Base-by-base conservation (phyloP, 2,888 invertebrate species). In the Andrena camellia region DNA sequence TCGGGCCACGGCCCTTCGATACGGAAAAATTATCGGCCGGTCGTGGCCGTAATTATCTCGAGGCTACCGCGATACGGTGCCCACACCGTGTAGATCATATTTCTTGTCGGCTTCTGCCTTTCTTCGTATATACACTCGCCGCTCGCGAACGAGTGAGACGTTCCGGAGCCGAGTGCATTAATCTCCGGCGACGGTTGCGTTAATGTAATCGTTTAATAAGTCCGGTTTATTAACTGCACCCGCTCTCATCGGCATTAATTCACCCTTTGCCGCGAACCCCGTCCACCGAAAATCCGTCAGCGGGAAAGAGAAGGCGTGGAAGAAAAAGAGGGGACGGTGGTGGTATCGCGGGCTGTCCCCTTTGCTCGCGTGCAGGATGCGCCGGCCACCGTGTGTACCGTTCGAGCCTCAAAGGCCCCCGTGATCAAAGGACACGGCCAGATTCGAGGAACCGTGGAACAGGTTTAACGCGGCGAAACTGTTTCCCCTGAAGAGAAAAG, bases 141-240 rank as follows among this genome's bases (percentile, higher is more conserved):
- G 77, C 74, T 60, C 77, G 81, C 85, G 85, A 73, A 77, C 73
- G 80, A 89, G 87, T 88, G 88, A 90, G 90, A 90, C 86, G 90
- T 90, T 81, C 85, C 83, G 77, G 54, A 70, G 67, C 85, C 84
- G 75, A 89, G 89, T 89, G 86, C 88, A 90, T 92, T 92, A 92
- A 92, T 92, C 92, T 90, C 87, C 83, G 81, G 81, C 86, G 90
- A 90, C 90, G 90, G 89, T 86, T 86, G 86, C 86, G 88, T 90
- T 90, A 90, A 91, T 91, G 90, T 90, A 90, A 92, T 92, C 91
- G 90, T 92, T 92, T 92, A 92, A 92, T 92, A 92, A 92, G 90
- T 91, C 89, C 90, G 86, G 86, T 91, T 90, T 91, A 91, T 91
- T 91, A 91, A 91, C 90, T 88, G 87, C 87, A 85, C 83, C 82